phyloP scores from a whole-genome alignment of 23 tunicate species.

The Phallusia fumigata region DNA sequence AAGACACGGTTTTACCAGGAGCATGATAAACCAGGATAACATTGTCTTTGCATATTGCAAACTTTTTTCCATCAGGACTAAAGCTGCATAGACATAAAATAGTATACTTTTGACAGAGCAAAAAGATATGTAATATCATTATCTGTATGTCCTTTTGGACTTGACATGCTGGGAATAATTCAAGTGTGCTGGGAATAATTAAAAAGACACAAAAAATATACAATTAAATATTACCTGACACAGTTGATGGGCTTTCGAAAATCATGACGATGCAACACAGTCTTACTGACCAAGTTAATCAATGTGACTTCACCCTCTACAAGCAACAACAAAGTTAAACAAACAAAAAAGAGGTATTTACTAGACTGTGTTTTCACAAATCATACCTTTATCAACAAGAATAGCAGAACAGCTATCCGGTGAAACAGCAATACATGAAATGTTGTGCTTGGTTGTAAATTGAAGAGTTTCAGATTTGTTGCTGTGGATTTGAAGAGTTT shows the following conservation, averaged over 20 bases:
- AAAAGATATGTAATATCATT: not conserved
- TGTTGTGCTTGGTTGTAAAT: conserved; percentile 61
- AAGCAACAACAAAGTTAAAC: not conserved
- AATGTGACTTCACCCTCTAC: conserved; percentile 60
- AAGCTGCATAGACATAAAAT: conserved; percentile 33
- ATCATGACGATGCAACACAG: conserved; percentile 51
- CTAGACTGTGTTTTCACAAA: not conserved
- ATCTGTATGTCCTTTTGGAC: too few species aligned
- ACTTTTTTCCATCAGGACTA: conserved; percentile 79
- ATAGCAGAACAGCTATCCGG: conserved; percentile 68
- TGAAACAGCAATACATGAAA: conserved; percentile 66
- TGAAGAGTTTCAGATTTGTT: conserved; percentile 78
- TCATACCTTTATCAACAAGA: conserved; percentile 70
- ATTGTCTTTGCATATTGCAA: conserved; percentile 70
- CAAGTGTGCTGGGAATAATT: too few species aligned
- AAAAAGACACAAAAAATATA: not conserved
- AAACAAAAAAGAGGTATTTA: not conserved
- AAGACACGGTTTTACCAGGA: conserved; percentile 61
- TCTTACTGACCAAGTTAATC: conserved; percentile 69
- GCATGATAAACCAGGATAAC: conserved; percentile 52
- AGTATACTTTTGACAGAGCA: too few species aligned
- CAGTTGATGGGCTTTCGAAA: conserved; percentile 71
- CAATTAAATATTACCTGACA: conserved; percentile 34
- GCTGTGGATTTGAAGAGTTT: too few species aligned
- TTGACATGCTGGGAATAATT: too few species aligned